phyloP scores from a whole-genome alignment of 2,113 vertebrate genomes.

The Alligator sinensis region DNA sequence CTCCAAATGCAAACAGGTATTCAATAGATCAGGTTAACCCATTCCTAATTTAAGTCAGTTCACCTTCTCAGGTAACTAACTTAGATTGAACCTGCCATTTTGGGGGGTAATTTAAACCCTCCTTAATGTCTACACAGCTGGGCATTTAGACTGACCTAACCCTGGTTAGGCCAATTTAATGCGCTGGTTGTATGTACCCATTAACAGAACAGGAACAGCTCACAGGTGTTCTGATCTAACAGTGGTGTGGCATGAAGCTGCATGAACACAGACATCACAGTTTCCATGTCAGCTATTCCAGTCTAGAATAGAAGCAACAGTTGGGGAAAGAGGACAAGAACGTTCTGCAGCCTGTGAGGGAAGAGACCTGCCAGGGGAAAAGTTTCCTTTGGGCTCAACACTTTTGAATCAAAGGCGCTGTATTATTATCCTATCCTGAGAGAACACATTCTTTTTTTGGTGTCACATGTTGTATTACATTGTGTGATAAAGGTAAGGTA shows the following conservation, averaged over 20 bases:
- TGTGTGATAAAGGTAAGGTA: slow-evolving; percentile 72
- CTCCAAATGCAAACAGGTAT: too few relatives aligned
- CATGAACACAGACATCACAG: fast-evolving
- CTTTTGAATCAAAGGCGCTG: neutral
- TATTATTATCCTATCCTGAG: slow-evolving; percentile 27
- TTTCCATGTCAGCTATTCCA: neutral
- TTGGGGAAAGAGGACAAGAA: neutral
- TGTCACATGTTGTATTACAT: slow-evolving; percentile 55
- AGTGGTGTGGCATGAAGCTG: fast-evolving
- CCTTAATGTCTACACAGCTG: too few relatives aligned
- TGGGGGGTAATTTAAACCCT: too few relatives aligned
- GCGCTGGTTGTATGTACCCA: too few relatives aligned
- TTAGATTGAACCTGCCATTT: too few relatives aligned
- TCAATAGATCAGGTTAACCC: too few relatives aligned
- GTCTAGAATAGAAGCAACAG: neutral
- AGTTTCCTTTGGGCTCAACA: neutral
- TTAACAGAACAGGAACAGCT: neutral
- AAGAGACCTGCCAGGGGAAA: neutral
- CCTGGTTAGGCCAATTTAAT: too few relatives aligned
- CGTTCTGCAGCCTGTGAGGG: fast-evolving
- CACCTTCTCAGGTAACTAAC: too few relatives aligned
- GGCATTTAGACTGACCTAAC: too few relatives aligned
- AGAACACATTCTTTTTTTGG: slow-evolving; percentile 64
- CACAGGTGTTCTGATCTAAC: neutral
- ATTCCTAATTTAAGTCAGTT: too few relatives aligned